Evolutionary conservation across 1,140 invertebrate species (phyloP).

Genomic region (Cyclina sinensis): DNA sequence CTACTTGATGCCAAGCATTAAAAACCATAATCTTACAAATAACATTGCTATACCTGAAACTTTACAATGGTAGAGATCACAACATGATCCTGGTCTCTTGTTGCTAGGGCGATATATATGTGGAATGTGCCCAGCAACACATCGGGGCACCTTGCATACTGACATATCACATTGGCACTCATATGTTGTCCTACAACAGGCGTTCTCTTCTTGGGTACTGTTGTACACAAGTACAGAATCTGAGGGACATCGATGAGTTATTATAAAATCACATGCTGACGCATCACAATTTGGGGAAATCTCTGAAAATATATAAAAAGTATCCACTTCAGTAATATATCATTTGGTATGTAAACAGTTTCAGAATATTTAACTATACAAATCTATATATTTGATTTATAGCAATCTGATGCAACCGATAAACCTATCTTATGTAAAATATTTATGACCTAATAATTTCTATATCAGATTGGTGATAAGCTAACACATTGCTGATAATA

Average conservation of each 20-base stretch:
- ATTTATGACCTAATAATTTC: too few species aligned
- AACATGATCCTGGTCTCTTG: conserved; percentile 82
- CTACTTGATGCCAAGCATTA: too few species aligned
- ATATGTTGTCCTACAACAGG: conserved; percentile 71
- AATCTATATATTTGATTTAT: too few species aligned
- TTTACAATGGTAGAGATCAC: conserved; percentile 83
- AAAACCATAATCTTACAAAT: too few species aligned
- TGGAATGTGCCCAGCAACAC: conserved; percentile 73
- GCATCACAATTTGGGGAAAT: conserved; percentile 54
- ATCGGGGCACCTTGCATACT: conserved; percentile 73
- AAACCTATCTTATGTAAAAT: too few species aligned
- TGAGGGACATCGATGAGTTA: conserved; percentile 50
- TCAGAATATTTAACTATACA: too few species aligned
- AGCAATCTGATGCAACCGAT: too few species aligned
- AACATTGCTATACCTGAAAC: conserved; percentile 78
- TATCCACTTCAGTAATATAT: too few species aligned
- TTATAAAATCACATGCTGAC: conserved; percentile 51
- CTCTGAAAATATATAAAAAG: conserved; percentile 59
- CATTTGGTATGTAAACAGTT: too few species aligned
- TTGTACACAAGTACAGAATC: conserved; percentile 67
- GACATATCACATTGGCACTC: conserved; percentile 76
- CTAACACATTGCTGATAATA: too few species aligned
- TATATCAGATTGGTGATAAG: too few species aligned
- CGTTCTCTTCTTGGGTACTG: conserved; percentile 31
- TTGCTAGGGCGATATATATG: conserved; percentile 74